Base-by-base conservation (phyloP, 2,113 vertebrate genomes). In the Lanius ludovicianus region DNA sequence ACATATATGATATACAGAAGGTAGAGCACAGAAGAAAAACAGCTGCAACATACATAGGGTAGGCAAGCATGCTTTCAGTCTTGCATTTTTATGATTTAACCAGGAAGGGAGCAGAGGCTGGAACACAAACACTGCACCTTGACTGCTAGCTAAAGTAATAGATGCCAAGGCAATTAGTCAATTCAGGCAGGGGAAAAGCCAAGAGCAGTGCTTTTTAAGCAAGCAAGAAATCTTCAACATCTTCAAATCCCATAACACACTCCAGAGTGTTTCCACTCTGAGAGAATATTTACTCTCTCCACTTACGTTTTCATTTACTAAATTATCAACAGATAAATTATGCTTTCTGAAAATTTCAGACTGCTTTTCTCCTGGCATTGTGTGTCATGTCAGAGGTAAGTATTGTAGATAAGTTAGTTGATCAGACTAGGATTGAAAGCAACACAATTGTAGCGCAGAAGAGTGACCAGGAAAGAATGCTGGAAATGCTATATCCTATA, bases 91-190 rank as follows among this genome's bases (percentile, higher is more conserved):
- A 60, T 74, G 42, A 95, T 83, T 95, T 83, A 80, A 70, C 27
- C 47, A 79, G 30, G 35, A 91, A 67, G 33, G 42, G 59, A 88
- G 37, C 5, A 83, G 96, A 82, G 41, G 49, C 10, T 73, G 53
- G 74, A 87, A 75, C 25, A 69, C 33, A 69, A 85, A 84, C 76
- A 33, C 42, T 81, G 21, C 39, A 56, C 62, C 52, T 21, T 92
- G 88, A 94, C n/a, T 67, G 12, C 46, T 95, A 97, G 73, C 57
- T 93, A 79, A 87, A 84, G 59, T 92, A 96, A 87, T 42, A 62
- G 28, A 65, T 89, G 78, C 90, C 80, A 95, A 93, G 71, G 25
- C 30, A 89, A 76, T 96, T 87, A 93, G 79, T 94, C 28, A 85
- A 67, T 83, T 33, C 42, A 92, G 91, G 88, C 46, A 63, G 94